Evolutionary conservation across 1,140 invertebrate species (phyloP).

Genomic region (Lepidurus couesii): DNA sequence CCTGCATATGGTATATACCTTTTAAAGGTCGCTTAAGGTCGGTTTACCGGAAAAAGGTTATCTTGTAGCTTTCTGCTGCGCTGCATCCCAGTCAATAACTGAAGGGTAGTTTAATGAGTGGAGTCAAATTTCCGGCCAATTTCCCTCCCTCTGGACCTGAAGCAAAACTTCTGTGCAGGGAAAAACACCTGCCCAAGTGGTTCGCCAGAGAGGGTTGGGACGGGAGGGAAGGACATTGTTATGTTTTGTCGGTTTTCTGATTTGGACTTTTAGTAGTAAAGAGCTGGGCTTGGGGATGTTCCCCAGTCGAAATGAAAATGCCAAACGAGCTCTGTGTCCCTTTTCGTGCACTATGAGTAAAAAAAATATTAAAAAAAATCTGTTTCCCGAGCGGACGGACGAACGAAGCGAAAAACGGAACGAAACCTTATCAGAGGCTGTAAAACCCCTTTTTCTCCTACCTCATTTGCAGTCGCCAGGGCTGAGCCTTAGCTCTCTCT

Average conservation of each 20-base stretch:
- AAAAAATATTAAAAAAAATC: not conserved
- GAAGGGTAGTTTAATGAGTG: conserved; percentile 14
- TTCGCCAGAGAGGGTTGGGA: not conserved
- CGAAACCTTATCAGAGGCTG: not conserved
- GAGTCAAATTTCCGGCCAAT: conserved; percentile 18
- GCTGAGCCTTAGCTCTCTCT: not conserved
- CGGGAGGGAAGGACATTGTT: not conserved
- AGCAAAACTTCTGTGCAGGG: not conserved
- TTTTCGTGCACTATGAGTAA: not conserved
- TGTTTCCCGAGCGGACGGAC: not conserved
- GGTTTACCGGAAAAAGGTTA: conserved; percentile 8
- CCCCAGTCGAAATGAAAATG: not conserved
- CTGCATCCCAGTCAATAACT: not conserved
- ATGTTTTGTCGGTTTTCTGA: conserved; percentile 3
- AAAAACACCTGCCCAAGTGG: conserved; percentile 8
- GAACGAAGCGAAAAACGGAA: not conserved
- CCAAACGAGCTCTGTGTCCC: not conserved
- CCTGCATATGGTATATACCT: not conserved
- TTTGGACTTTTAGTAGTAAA: not conserved
- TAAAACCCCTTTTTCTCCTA: not conserved
- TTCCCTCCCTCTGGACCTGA: not conserved
- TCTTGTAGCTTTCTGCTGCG: not conserved
- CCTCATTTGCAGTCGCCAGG: not conserved
- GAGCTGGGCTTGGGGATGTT: not conserved
- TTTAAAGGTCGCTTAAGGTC: not conserved